Conservation (phyloP, 2,797 vertebrate species). For the Sebastes itinus region DNA sequence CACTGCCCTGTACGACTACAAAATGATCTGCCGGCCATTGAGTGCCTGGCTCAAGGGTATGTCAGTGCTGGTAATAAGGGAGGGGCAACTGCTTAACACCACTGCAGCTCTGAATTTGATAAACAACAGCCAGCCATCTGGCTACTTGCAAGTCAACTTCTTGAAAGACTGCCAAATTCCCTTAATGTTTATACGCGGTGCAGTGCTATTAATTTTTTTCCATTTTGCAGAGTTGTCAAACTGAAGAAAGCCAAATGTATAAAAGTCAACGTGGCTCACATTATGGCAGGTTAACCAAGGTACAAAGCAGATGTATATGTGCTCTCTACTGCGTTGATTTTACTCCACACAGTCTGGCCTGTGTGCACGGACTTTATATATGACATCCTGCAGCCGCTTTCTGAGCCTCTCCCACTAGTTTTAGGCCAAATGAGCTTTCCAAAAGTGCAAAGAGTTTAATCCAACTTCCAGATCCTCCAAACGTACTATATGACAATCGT, state of each 20-base stretch:
- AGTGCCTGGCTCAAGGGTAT: conserved; percentile 1
- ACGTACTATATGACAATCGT: conserved; percentile 11
- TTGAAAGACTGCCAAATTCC: conserved; percentile 16
- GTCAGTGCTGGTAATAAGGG: background rate
- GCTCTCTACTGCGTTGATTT: conserved; percentile 1
- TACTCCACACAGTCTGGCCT: background rate
- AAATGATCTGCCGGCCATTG: background rate
- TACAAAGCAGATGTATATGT: background rate
- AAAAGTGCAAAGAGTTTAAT: conserved; percentile 58
- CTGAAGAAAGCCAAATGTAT: conserved; percentile 27
- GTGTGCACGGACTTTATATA: background rate
- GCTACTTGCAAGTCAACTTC: conserved; percentile 14
- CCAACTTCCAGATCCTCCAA: conserved; percentile 51
- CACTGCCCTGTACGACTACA: background rate
- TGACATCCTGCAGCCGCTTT: conserved; percentile 30
- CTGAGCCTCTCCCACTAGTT: conserved; percentile 30
- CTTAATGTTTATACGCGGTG: conserved; percentile 16
- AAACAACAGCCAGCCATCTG: conserved; percentile 42
- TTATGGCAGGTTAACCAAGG: conserved; percentile 19
- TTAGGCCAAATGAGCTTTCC: conserved; percentile 46
- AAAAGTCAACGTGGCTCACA: conserved; percentile 14
- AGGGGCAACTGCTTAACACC: background rate
- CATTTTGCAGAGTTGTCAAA: conserved; percentile 32
- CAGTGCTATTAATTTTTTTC: conserved; percentile 11
- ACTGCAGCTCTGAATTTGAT: conserved; percentile 6